phyloP scores from a whole-genome alignment of 2,113 vertebrate genomes.

The Diglossa brunneiventris region DNA sequence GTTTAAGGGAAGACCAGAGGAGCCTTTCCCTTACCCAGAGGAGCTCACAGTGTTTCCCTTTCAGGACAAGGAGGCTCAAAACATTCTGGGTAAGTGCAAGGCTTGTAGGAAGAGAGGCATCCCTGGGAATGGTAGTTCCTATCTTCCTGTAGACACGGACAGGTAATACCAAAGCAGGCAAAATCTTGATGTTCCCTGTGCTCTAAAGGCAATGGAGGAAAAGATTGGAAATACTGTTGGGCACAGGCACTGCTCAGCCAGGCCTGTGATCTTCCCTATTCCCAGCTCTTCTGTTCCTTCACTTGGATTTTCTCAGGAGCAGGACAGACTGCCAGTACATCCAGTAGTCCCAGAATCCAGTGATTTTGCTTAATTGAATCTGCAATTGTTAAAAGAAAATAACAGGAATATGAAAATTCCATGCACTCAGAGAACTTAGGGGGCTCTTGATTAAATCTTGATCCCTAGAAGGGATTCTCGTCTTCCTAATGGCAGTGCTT shows the following conservation, averaged over 20 bases:
- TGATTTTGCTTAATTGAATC: neutral
- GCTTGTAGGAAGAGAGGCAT: slow-evolving; percentile 79
- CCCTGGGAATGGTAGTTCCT: slow-evolving; percentile 26
- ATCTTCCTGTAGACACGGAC: neutral
- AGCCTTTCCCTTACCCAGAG: slow-evolving; percentile 87
- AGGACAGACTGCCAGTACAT: fast-evolving
- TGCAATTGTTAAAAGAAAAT: neutral
- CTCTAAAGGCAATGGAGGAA: neutral
- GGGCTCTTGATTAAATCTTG: neutral
- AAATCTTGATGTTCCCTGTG: neutral
- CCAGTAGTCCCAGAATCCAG: neutral
- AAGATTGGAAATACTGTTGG: neutral
- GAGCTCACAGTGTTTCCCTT: slow-evolving; percentile 87
- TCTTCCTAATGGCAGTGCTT: neutral
- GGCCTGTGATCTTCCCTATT: neutral
- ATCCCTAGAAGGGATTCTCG: neutral
- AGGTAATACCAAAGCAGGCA: neutral
- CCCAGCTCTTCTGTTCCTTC: neutral
- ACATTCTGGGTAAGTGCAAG: slow-evolving; percentile 83
- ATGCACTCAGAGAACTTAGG: neutral
- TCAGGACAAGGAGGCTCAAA: slow-evolving; percentile 85
- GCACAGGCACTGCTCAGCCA: neutral
- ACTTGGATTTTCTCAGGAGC: neutral
- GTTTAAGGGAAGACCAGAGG: slow-evolving; percentile 90
- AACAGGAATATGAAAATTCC: neutral